Conservation (phyloP, 2,797 vertebrate species). For the Masticophis lateralis region DNA sequence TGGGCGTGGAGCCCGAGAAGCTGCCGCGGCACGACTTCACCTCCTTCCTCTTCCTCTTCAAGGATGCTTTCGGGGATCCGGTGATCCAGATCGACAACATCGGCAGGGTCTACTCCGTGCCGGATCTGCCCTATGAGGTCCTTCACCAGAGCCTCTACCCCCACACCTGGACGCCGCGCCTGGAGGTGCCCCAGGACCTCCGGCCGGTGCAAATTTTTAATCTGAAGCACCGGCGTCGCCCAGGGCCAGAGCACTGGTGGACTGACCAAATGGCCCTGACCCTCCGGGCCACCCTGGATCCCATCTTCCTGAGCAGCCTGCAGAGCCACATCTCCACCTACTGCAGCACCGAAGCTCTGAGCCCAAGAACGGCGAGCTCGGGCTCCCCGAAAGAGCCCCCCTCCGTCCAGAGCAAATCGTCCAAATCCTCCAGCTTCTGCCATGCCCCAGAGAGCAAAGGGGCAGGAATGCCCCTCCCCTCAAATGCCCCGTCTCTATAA, state of each 20-base stretch:
- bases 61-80: fast-evolving
- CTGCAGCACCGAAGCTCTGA: background rate
- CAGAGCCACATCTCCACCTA: slow-evolving; percentile 7
- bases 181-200: slow-evolving; percentile 54
- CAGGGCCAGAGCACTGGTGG: background rate
- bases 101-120: slow-evolving; percentile 21
- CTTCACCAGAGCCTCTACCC: slow-evolving; percentile 45
- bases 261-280: slow-evolving; percentile 48
- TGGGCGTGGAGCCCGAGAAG: slow-evolving; percentile 40
- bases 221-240: slow-evolving; percentile 34
- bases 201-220: slow-evolving; percentile 3
- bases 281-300: slow-evolving; percentile 54
- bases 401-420: background rate
- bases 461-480: too few relatives aligned
- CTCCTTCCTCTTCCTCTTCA: slow-evolving; percentile 30
- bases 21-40: slow-evolving; percentile 31
- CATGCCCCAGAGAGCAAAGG: background rate
- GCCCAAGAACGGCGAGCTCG: background rate
- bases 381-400: background rate
- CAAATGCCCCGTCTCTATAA: background rate
- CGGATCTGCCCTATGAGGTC: slow-evolving; percentile 51
- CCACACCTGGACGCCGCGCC: background rate
- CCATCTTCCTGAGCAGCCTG: slow-evolving; percentile 35
- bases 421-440: background rate
- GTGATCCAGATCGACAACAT: slow-evolving; percentile 13